phyloP scores from a whole-genome alignment of 92 coral and sea anemone species.

The Parazoanthus atlanticus region DNA sequence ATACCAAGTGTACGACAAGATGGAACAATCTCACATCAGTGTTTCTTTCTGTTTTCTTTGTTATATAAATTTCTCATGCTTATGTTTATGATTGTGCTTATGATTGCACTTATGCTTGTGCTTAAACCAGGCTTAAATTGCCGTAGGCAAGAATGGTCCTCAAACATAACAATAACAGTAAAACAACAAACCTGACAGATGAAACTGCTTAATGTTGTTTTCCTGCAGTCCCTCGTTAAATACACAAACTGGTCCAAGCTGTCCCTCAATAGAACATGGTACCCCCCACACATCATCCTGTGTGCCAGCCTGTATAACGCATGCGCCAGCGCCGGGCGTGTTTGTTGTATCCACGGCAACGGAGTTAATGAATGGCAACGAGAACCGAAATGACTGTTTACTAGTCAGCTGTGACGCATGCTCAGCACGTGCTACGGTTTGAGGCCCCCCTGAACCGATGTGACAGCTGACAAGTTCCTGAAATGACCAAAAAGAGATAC shows the following conservation, averaged over 20 bases:
- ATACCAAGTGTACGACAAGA: no score
- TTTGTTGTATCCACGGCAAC: slow-evolving; percentile 37
- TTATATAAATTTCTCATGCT: no score
- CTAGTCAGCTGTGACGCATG: slow-evolving; percentile 46
- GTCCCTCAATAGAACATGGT: slow-evolving; percentile 92
- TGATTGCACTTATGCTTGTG: background rate
- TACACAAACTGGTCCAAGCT: slow-evolving; percentile 90
- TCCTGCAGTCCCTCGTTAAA: slow-evolving; percentile 87
- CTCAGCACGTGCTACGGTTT: slow-evolving; percentile 55
- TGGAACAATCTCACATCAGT: no score
- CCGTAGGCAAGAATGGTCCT: no score
- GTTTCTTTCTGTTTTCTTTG: no score
- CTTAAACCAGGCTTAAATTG: no score
- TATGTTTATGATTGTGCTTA: no score
- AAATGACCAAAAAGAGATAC: background rate
- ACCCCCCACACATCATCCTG: slow-evolving; percentile 95
- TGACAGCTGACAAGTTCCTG: slow-evolving; percentile 86
- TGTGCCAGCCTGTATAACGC: slow-evolving; percentile 74
- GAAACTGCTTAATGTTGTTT: slow-evolving; percentile 60
- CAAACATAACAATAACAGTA: background rate
- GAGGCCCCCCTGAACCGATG: slow-evolving; percentile 88
- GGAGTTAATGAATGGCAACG: slow-evolving; percentile 53
- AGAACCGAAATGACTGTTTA: slow-evolving; percentile 54
- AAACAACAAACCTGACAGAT: slow-evolving; percentile 71
- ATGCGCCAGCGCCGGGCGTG: slow-evolving; percentile 36